Evolutionary conservation across 2,888 invertebrate genomes (phyloP), one percentile per base, ranked within the genome.

Genomic region (Andrena bicolor): DNA sequence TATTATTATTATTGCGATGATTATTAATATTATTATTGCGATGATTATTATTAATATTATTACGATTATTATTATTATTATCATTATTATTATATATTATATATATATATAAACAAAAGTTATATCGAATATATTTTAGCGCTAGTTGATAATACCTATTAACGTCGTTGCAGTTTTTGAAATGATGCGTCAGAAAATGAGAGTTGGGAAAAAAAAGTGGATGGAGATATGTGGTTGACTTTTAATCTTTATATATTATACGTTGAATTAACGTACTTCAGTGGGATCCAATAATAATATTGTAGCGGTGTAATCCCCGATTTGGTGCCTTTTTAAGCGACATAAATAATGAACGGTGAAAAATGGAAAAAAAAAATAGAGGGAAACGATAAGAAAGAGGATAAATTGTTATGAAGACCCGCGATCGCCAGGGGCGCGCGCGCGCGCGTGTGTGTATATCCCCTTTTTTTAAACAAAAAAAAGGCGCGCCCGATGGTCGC

Each of bases 91-190:
- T 82, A 85, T 83, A 88, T 88, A 88, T 86, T 88, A 86, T 87
- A 88, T 87, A 87, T 87, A 90, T 87, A 90, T 91, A 91, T 92
- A 92, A 93, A 92, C 91, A 93, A 90, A 93, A 92, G 91, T 93
- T 93, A 93, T 93, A 93, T 92, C 90, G 91, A 92, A 92, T 93
- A 93, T 93, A 93, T 93, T 93, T 93, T 93, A 93, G 93, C 84
- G 91, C 91, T 93, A 93, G 93, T 93, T 93, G 92, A 91, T 93
- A 93, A 92, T 92, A 92, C 90, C 90, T 92, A 92, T 91, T 93
- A 93, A 93, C 91, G 91, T 93, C 93, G 93, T 93, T 93, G 92
- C 93, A 93, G 92, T 92, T 92, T 83, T 92, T 82, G 88, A 88
- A 86, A 84, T 86, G 89, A 91, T 91, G 93, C 93, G 93, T 93